phyloP scores from a whole-genome alignment of 2,113 vertebrate genomes.

The Corythornis vintsioides region DNA sequence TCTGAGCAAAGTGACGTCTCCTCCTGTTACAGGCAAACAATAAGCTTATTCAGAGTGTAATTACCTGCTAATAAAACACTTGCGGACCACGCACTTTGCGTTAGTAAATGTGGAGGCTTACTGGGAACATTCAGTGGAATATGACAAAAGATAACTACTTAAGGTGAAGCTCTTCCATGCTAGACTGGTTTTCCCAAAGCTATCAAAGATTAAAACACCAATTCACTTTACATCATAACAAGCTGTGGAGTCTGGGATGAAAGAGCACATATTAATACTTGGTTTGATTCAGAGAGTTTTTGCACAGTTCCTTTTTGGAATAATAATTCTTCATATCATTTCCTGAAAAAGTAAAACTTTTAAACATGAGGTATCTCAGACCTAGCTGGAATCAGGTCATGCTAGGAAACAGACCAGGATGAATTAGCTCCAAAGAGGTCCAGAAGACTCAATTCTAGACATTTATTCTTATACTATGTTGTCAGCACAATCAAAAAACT shows the following conservation, averaged over 20 bases:
- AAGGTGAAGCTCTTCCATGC: not conserved
- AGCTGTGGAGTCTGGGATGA: not conserved
- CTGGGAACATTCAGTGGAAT: not conserved
- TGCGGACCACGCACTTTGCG: not conserved
- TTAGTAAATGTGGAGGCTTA: not conserved
- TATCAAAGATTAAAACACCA: not conserved
- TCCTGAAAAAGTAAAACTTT: not conserved
- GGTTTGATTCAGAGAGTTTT: not conserved
- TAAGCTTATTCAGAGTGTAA: not conserved
- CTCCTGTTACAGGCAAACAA: not conserved
- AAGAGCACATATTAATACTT: not conserved
- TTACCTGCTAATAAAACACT: not conserved
- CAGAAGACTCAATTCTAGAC: not conserved
- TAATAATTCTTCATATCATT: not conserved
- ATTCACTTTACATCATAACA: not conserved
- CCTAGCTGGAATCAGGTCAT: not conserved
- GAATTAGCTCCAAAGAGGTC: not conserved
- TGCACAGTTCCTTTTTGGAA: not conserved
- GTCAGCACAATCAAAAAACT: too few species aligned
- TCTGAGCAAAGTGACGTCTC: not conserved
- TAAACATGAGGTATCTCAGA: not conserved
- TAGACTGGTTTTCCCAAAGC: not conserved
- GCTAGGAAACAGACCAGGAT: not conserved
- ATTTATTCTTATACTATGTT: not conserved
- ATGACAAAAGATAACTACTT: not conserved